Percentiles rank a stretch among this genome's conserved stretches.
These are phyloP conservation scores for Luehdorfia chinensis DNA, from an alignment of 1,140 invertebrate species.

Conservation along the genomic window DNA sequence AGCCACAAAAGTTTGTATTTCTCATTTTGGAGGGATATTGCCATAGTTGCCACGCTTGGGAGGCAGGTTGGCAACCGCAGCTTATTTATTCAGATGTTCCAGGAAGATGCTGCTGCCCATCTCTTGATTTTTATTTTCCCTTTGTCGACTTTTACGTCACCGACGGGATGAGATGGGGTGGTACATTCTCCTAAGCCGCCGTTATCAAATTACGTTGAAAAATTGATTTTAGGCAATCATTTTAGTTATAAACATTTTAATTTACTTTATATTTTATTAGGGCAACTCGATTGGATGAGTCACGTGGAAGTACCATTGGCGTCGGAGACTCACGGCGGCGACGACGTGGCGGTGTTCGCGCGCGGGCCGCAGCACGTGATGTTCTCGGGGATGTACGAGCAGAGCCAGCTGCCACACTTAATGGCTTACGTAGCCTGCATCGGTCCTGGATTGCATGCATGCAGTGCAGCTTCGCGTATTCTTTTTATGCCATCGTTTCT, in stretches of 20 bases:
- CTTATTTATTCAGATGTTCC: no score
- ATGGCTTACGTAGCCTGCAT: conserved; percentile 67
- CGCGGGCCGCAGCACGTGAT: conserved; percentile 79
- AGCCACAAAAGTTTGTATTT: no score
- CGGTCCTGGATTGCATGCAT: conserved; percentile 36
- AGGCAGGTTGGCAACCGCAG: no score
- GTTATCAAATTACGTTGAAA: conserved; percentile 53
- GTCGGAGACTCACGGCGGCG: conserved; percentile 76
- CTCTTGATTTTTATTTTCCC: no score
- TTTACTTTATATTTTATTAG: neutral
- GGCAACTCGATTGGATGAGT: conserved; percentile 47
- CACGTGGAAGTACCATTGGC: conserved; percentile 51
- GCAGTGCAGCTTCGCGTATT: conserved; percentile 11
- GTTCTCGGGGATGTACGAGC: conserved; percentile 79
- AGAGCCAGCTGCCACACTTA: no score
- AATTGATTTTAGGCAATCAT: conserved; percentile 41
- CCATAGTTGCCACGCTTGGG: conserved; percentile 52
- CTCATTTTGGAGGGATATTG: no score
- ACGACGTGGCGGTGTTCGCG: conserved; percentile 81
- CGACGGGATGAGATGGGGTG: no score
- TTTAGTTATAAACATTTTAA: no score
- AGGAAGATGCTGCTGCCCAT: no score
- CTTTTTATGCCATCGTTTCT: no score
- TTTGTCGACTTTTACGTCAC: no score
- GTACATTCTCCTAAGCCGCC: no score